These are phyloP conservation scores for Cossypha niveicapilla DNA, from an alignment of 2,797 vertebrate species.

Conservation along the genomic window DNA sequence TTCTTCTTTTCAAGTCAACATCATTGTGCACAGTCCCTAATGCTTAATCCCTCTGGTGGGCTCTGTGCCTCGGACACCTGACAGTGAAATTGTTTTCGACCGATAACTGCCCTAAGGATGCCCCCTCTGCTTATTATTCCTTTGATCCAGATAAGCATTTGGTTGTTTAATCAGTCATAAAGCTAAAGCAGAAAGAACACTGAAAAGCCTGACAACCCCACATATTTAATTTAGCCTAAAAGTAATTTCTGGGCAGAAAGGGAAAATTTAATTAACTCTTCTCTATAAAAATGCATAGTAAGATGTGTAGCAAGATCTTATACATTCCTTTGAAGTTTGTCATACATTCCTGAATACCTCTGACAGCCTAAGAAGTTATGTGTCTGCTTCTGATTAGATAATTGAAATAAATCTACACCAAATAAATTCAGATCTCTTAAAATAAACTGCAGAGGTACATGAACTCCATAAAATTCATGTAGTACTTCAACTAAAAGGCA, in stretches of 20 bases:
- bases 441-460: constrained; percentile 61
- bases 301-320: constrained; percentile 66
- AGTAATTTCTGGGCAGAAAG: constrained; percentile 62
- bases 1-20: not conserved
- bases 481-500: constrained; percentile 51
- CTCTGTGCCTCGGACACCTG: not conserved
- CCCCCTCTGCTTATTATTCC: constrained; percentile 38
- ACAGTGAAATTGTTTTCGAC: not conserved
- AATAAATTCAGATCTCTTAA: constrained; percentile 72
- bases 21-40: not conserved
- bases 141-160: constrained; percentile 60
- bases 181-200: constrained; percentile 1
- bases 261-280: constrained; percentile 73
- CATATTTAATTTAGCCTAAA: constrained; percentile 39
- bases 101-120: constrained; percentile 17
- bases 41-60: not conserved
- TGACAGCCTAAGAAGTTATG: constrained; percentile 59
- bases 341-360: constrained; percentile 72
- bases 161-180: constrained; percentile 25
- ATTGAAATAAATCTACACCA: constrained; percentile 72
- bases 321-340: constrained; percentile 73
- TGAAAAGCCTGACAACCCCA: constrained; percentile 41
- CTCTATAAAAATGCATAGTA: constrained; percentile 61
- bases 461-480: constrained; percentile 55
- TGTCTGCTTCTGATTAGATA: constrained; percentile 81